Percentiles rank a stretch among this genome's conserved stretches.
These are phyloP conservation scores for Podilymbus podiceps DNA, from an alignment of 2,113 vertebrate genomes.

Conservation along the genomic window DNA sequence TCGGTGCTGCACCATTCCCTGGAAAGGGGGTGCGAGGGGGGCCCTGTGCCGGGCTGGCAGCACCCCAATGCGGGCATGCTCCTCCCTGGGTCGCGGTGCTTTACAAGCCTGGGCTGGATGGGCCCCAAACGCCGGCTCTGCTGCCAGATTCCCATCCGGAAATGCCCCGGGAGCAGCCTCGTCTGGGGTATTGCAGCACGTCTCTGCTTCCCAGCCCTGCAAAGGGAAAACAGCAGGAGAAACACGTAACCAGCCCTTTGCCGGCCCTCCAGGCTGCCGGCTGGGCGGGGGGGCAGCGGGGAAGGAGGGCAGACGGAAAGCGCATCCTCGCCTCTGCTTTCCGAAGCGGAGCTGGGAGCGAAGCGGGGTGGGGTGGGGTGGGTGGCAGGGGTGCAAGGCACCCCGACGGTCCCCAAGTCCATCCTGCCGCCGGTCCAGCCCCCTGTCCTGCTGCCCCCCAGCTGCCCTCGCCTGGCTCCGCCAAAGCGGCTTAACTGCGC, in stretches of 20 bases:
- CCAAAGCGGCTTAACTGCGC: conserved; percentile 27
- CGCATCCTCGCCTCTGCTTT: not conserved
- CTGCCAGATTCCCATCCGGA: conserved; percentile 66
- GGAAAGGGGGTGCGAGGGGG: not conserved
- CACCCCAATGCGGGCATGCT: not conserved
- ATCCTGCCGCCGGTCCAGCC: rapidly evolving
- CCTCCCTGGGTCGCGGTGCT: not conserved
- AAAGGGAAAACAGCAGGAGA: conserved; percentile 51
- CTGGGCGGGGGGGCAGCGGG: rapidly evolving
- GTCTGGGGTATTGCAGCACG: conserved; percentile 56
- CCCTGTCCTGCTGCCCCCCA: not conserved
- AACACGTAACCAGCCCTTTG: conserved; percentile 35
- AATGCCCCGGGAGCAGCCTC: conserved; percentile 64
- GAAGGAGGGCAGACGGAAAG: not conserved
- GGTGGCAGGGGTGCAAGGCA: rapidly evolving
- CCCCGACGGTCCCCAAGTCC: rapidly evolving
- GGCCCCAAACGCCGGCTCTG: conserved; percentile 31
- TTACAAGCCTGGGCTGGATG: conserved; percentile 45
- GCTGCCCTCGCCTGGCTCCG: not conserved
- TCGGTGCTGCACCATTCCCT: not conserved
- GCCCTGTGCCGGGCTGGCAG: not conserved
- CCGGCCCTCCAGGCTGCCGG: not conserved
- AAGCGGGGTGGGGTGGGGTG: not conserved
- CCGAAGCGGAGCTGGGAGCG: rapidly evolving
- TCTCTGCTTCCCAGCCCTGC: conserved; percentile 43